Evolutionary conservation across 2,797 vertebrate genomes (phyloP).

Genomic region (Micromesistius poutassou): DNA sequence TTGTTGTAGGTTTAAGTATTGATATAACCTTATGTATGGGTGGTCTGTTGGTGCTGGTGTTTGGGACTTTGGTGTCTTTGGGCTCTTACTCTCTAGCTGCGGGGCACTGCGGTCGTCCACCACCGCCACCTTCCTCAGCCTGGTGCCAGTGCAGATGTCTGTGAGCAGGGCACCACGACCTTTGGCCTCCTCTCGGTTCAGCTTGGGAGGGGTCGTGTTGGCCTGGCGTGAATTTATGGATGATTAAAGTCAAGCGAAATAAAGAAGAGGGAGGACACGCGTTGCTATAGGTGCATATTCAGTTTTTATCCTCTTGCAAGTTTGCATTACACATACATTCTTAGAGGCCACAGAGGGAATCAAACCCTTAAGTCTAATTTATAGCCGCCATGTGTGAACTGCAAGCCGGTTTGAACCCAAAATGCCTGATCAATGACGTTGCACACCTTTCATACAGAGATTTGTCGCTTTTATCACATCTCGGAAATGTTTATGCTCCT

Average conservation of each 20-base stretch:
- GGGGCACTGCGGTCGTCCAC: conserved; percentile 89
- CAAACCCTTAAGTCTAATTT: neutral
- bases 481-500: too few relatives aligned
- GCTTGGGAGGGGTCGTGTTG: conserved; percentile 77
- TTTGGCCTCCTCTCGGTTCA: conserved; percentile 80
- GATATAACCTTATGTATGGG: conserved; percentile 71
- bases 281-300: neutral
- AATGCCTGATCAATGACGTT: neutral
- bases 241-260: neutral
- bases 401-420: neutral
- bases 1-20: conserved; percentile 62
- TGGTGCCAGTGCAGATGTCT: conserved; percentile 87
- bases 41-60: conserved; percentile 57
- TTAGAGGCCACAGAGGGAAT: neutral
- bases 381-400: neutral
- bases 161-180: conserved; percentile 83
- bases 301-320: too few relatives aligned
- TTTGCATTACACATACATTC: too few relatives aligned
- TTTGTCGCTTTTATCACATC: neutral
- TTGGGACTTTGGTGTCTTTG: conserved; percentile 42
- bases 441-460: neutral
- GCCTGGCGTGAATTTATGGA: conserved; percentile 66
- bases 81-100: conserved; percentile 81
- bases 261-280: neutral
- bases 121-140: conserved; percentile 80